Evolutionary conservation across 1,140 invertebrate species (phyloP).

Genomic region (Luehdorfia chinensis): DNA sequence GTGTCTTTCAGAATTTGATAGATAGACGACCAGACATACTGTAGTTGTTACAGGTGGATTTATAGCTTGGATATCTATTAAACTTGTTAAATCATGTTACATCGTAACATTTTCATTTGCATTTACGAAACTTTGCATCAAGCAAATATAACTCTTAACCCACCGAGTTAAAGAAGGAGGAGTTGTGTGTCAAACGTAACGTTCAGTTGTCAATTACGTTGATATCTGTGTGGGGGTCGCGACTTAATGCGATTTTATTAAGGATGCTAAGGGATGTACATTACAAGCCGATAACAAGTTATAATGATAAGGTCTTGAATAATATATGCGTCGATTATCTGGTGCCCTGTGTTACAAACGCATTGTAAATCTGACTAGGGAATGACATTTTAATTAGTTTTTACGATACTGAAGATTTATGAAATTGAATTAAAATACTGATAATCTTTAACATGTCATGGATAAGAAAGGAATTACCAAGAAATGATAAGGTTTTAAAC

Average conservation of each 20-base stretch:
- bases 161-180: background rate
- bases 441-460: no score
- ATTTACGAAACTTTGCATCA: background rate
- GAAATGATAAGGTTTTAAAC: no score
- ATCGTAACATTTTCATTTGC: constrained; percentile 13
- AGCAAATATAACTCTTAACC: constrained; percentile 4
- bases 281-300: no score
- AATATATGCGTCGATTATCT: no score
- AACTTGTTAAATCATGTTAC: constrained; percentile 28
- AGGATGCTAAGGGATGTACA: background rate
- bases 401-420: no score
- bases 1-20: constrained; percentile 27
- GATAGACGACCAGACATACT: constrained; percentile 23
- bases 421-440: no score
- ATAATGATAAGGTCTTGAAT: no score
- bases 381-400: no score
- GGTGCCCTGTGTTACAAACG: no score
- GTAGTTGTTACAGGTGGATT: constrained; percentile 28
- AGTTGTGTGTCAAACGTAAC: no score
- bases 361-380: no score
- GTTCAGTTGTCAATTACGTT: constrained; percentile 13
- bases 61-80: constrained; percentile 34
- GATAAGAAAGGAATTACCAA: no score
- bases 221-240: constrained; percentile 22
- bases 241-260: constrained; percentile 21